These are phyloP conservation scores for Arenicola marina DNA, from an alignment of 2,888 invertebrate genomes.

Conservation along the genomic window DNA sequence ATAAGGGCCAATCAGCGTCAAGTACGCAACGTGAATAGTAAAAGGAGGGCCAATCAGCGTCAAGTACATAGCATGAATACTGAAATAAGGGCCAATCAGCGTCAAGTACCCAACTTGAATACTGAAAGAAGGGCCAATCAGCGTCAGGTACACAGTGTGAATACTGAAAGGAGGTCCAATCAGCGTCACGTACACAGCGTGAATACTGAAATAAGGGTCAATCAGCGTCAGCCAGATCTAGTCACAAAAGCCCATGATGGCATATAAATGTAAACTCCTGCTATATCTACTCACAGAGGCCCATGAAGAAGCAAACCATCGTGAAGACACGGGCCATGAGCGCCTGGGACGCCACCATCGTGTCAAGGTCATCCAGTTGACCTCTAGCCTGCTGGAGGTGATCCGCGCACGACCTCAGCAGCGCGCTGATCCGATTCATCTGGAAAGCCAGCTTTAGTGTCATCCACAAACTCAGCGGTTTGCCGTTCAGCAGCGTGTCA, in stretches of 20 bases:
- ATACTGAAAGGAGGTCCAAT: conserved; percentile 6
- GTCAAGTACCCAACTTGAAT: neutral
- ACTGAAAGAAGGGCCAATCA: neutral
- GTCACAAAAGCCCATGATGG: neutral
- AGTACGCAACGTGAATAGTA: neutral
- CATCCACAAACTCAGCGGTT: conserved; percentile 4
- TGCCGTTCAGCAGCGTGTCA: conserved; percentile 9
- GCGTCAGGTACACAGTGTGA: too few relatives aligned
- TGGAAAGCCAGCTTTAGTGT: conserved; percentile 21
- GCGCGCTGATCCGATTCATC: conserved; percentile 24
- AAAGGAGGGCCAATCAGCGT: neutral
- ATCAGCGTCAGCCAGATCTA: neutral
- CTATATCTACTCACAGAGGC: conserved; percentile 14
- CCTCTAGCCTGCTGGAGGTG: conserved; percentile 10
- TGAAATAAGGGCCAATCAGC: neutral
- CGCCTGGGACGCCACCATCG: conserved; percentile 17
- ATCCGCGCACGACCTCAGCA: conserved; percentile 19
- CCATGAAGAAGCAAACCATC: conserved; percentile 10
- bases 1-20: neutral
- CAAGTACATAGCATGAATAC: too few relatives aligned
- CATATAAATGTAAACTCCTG: neutral
- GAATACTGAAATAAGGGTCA: neutral
- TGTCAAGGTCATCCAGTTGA: conserved; percentile 16
- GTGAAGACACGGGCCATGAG: conserved; percentile 14
- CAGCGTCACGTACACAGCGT: neutral